Evolutionary conservation across 2,113 vertebrate genomes (phyloP).

Genomic region (Cryptomyrus ogoouensis): DNA sequence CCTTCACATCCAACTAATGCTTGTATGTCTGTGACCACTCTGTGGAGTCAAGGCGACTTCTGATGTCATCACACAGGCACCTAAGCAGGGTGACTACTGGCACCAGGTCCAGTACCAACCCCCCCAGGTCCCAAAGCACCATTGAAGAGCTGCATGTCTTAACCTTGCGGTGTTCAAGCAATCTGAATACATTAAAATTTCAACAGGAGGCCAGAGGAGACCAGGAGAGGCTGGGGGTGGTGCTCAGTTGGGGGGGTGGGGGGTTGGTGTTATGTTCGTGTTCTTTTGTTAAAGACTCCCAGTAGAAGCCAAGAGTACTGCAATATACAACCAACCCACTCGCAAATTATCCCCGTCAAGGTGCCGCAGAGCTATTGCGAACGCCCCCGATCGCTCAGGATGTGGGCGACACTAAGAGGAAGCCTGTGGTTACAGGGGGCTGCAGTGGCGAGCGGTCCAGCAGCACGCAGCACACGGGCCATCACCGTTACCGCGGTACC

Average conservation of each 20-base stretch:
- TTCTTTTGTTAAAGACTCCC: conserved; percentile 7
- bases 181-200: background rate
- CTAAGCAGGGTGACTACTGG: background rate
- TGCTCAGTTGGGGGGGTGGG: background rate
- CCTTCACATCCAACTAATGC: background rate
- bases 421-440: background rate
- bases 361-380: background rate
- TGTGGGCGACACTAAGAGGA: background rate
- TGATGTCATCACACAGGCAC: background rate
- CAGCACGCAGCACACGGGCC: background rate
- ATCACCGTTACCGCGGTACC: background rate
- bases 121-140: background rate
- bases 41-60: background rate
- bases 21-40: background rate
- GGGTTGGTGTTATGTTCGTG: background rate
- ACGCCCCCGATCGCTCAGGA: background rate
- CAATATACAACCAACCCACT: conserved; percentile 9
- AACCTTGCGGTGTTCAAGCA: background rate
- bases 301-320: background rate
- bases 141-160: background rate
- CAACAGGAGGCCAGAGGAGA: background rate
- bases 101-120: background rate
- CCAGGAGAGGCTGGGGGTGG: background rate
- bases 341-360: conserved; percentile 11
- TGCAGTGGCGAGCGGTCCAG: background rate